Percentiles rank a stretch among this genome's conserved stretches.
These are phyloP conservation scores for Caradrina clavipalpis DNA, from an alignment of 2,888 invertebrate genomes.

Conservation along the genomic window DNA sequence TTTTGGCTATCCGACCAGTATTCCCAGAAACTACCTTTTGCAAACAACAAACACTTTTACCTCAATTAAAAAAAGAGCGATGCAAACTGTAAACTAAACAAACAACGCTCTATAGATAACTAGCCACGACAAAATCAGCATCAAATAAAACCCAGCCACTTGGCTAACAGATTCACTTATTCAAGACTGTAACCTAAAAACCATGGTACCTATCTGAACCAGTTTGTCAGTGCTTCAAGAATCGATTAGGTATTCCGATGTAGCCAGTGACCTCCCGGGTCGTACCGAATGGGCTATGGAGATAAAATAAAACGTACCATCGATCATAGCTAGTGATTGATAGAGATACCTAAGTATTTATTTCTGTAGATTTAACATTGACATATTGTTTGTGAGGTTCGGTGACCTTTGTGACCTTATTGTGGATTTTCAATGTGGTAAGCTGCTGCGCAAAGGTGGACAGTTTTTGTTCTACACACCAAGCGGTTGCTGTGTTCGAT, in stretches of 20 bases:
- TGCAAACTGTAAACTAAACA: conserved; percentile 20
- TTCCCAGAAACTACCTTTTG: too few species aligned
- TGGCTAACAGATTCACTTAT: conserved; percentile 26
- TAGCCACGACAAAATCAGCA: conserved; percentile 16
- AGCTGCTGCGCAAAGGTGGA: too few species aligned
- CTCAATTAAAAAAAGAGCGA: neutral
- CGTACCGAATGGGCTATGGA: conserved; percentile 46
- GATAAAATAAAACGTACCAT: conserved; percentile 61
- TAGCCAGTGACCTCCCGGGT: conserved; percentile 65
- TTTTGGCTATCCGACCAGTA: too few species aligned
- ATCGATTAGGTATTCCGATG: conserved; percentile 59
- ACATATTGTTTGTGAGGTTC: conserved; percentile 49
- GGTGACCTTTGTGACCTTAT: conserved; percentile 38
- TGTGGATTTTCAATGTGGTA: conserved; percentile 45
- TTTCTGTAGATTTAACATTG: conserved; percentile 51
- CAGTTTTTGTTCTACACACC: too few species aligned
- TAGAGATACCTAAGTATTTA: conserved; percentile 46
- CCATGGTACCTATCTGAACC: conserved; percentile 5
- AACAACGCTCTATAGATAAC: conserved; percentile 7
- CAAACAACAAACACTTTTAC: too few species aligned
- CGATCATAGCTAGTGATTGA: conserved; percentile 66
- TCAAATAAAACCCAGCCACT: conserved; percentile 31
- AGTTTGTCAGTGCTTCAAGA: conserved; percentile 34
- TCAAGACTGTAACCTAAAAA: conserved; percentile 39
- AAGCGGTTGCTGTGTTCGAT: too few species aligned